A percentile compares a stretch with the other conserved stretches of the same genome.
These are phyloP conservation scores for Atta colombica DNA, from an alignment of 1,140 invertebrate species.

Conservation along the genomic window DNA sequence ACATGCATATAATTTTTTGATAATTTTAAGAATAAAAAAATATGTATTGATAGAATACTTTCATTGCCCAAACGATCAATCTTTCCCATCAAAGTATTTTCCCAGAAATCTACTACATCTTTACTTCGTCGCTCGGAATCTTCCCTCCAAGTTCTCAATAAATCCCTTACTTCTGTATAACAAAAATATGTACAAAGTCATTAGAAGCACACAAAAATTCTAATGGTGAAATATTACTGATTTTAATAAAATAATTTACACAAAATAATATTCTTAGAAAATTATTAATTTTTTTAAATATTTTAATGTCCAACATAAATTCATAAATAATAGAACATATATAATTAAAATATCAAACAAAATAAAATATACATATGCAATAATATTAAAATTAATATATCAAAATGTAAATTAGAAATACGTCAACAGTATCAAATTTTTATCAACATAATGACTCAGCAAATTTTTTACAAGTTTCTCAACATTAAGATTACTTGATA, in stretches of 20 bases:
- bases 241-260: not conserved
- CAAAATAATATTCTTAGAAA: not conserved
- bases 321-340: not conserved
- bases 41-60: constrained; percentile 87
- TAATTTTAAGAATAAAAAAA: constrained; percentile 45
- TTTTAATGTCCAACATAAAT: constrained; percentile 2
- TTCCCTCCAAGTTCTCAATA: constrained; percentile 96
- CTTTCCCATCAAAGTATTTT: constrained; percentile 91
- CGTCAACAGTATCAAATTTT: constrained; percentile 12
- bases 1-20: not conserved
- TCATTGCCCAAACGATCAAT: constrained; percentile 96
- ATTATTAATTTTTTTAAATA: not conserved
- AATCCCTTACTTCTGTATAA: constrained; percentile 92
- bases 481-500: not conserved
- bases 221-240: not conserved
- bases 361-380: constrained; percentile 54
- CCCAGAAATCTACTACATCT: constrained; percentile 96
- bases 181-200: constrained; percentile 35
- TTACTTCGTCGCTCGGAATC: constrained; percentile 95
- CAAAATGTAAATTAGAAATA: constrained; percentile 12
- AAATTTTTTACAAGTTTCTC: not conserved
- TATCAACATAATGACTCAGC: constrained; percentile 1
- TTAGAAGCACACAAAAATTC: not conserved
- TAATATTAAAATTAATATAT: not conserved
- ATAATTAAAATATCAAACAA: constrained; percentile 2